Conservation (phyloP, 2,888 invertebrate genomes). For the Anaspis maculata region DNA sequence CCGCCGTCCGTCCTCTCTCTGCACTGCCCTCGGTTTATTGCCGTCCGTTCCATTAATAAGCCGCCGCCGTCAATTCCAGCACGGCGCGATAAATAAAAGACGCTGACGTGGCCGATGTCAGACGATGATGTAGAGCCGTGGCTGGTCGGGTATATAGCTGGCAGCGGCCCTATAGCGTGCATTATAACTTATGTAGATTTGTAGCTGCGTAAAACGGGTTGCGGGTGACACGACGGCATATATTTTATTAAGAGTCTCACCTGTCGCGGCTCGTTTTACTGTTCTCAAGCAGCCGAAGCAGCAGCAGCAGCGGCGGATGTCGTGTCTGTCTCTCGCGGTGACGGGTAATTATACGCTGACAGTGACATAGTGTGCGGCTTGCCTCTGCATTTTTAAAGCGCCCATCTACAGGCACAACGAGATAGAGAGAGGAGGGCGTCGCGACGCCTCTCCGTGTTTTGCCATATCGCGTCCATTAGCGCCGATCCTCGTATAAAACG, state of each 20-base stretch:
- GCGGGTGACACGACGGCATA: conserved; percentile 33
- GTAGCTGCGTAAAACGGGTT: conserved; percentile 32
- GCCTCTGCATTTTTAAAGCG: conserved; percentile 40
- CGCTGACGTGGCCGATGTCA: too few relatives aligned
- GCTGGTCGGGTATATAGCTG: too few relatives aligned
- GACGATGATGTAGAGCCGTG: too few relatives aligned
- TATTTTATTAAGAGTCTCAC: conserved; percentile 43
- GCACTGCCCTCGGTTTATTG: too few relatives aligned
- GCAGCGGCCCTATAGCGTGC: too few relatives aligned
- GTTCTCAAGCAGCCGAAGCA: conserved; percentile 36
- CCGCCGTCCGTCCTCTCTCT: too few relatives aligned
- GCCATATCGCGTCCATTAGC: neutral
- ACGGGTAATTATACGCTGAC: conserved; percentile 43
- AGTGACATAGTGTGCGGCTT: conserved; percentile 41
- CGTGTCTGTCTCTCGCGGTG: conserved; percentile 39
- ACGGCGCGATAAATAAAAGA: too few relatives aligned
- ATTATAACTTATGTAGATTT: conserved; percentile 19
- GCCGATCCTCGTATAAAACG: too few relatives aligned
- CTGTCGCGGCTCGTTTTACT: conserved; percentile 40
- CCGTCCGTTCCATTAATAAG: too few relatives aligned
- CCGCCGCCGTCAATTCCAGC: too few relatives aligned
- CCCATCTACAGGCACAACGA: too few relatives aligned
- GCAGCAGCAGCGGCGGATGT: conserved; percentile 37
- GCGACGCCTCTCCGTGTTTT: too few relatives aligned
- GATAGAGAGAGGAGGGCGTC: conserved; percentile 16